These are phyloP conservation scores for Rhynchomys soricoides DNA, from an alignment of 2,113 vertebrate species.

Conservation along the genomic window DNA sequence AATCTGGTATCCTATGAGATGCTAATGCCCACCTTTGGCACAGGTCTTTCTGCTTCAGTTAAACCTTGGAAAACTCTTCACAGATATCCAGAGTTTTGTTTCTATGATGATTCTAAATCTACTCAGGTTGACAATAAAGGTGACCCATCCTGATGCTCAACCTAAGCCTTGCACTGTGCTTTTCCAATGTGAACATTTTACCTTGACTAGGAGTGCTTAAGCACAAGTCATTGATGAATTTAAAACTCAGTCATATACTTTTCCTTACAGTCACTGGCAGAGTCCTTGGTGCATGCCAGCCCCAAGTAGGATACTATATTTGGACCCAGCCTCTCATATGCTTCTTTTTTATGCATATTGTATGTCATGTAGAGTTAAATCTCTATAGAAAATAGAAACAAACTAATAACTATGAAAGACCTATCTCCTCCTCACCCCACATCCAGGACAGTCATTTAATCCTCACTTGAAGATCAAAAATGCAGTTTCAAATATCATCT, in stretches of 20 bases:
- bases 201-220: too few species aligned
- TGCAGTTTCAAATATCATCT: constrained; percentile 89
- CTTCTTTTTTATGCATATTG: neutral
- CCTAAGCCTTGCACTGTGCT: too few species aligned
- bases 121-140: neutral
- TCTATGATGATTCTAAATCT: neutral
- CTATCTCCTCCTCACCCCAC: neutral
- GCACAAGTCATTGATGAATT: too few species aligned
- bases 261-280: too few species aligned
- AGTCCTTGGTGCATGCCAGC: neutral
- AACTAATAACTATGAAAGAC: neutral
- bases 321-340: neutral
- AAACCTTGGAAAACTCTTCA: neutral
- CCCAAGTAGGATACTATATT: rapidly evolving
- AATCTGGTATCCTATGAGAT: neutral
- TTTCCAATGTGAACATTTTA: too few species aligned
- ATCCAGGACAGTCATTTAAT: constrained; percentile 87
- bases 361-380: neutral
- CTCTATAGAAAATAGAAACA: neutral
- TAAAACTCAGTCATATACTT: too few species aligned
- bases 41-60: neutral
- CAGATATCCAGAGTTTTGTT: neutral
- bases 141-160: too few species aligned
- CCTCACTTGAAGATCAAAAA: constrained; percentile 75
- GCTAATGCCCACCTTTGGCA: neutral